Evolutionary conservation across 2,113 vertebrate species (phyloP), one percentile per base, ranked within the genome.

Genomic region (Machaerirhynchus nigripectus): DNA sequence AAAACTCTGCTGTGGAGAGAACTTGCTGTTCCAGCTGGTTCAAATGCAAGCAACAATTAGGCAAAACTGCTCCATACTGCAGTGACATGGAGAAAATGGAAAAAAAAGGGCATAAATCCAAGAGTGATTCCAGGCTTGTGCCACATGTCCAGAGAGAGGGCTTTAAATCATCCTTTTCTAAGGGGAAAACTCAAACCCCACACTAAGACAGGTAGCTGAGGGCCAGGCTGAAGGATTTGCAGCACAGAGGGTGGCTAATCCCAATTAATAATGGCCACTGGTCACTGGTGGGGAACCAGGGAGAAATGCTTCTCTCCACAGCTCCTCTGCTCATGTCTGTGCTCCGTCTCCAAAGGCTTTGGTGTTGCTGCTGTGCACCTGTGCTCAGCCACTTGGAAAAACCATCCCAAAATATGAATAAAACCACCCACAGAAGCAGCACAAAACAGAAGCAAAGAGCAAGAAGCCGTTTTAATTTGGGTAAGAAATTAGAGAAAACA

Each of bases 61-160:
- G 14, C 5, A 53, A 35, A 63, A 78, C 39, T 47, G 33, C 30
- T 69, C 67, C 11, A 3, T 2, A 13, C 16, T 33, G 31, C 31
- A 89, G 16, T 20, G 39, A 35, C 53, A 65, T 9, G 13, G 50
- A 31, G 18, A 70, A 91, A 74, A 89, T 1, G 7, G 10, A 80
- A 27, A 16, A 16, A 52, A 53, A 33, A 40, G 21, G 7, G 19
- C 50, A 57, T 30, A 75, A 59, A 87, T 27, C 9, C 24, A 37
- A n/a, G 28, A 57, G 13, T 4, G 15, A 65, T 31, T 64, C 16
- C 40, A 93, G 61, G n/a, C n/a, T 10, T 47, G 3, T 3, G 33
- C 10, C 37, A n/a, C 5, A 8, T 0, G 4, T 9, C 11, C 39
- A 27, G 5, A 27, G 49, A 52, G 10, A 28, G 21, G 7, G 15